phyloP scores from a whole-genome alignment of 2,797 vertebrate species.

The Peromyscus nudipes region DNA sequence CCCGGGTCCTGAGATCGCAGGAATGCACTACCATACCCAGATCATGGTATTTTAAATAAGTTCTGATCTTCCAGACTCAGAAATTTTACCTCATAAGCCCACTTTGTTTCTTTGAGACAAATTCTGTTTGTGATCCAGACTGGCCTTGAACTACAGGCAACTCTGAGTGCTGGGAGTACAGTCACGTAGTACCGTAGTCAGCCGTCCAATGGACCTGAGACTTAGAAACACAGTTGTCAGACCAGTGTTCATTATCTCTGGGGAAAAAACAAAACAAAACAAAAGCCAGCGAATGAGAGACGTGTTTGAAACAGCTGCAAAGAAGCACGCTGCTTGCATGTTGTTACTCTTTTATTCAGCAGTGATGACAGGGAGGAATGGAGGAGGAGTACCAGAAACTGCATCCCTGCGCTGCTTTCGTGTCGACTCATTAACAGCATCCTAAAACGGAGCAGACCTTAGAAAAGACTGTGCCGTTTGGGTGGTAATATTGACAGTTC shows the following conservation, averaged over 20 bases:
- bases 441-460: background rate
- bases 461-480: background rate
- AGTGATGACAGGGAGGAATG: no score
- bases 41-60: background rate
- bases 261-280: background rate
- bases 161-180: background rate
- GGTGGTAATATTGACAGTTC: background rate
- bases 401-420: background rate
- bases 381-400: background rate
- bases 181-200: background rate
- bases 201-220: background rate
- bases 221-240: background rate
- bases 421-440: background rate
- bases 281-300: background rate
- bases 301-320: background rate
- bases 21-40: background rate
- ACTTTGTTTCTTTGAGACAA: background rate
- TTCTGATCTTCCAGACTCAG: background rate
- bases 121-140: background rate
- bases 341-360: background rate
- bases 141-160: background rate
- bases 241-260: background rate
- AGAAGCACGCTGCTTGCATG: background rate
- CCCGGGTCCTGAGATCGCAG: background rate
- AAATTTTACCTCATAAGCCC: background rate